Conservation (phyloP, 2,113 vertebrate genomes). For the Mohoua ochrocephala region DNA sequence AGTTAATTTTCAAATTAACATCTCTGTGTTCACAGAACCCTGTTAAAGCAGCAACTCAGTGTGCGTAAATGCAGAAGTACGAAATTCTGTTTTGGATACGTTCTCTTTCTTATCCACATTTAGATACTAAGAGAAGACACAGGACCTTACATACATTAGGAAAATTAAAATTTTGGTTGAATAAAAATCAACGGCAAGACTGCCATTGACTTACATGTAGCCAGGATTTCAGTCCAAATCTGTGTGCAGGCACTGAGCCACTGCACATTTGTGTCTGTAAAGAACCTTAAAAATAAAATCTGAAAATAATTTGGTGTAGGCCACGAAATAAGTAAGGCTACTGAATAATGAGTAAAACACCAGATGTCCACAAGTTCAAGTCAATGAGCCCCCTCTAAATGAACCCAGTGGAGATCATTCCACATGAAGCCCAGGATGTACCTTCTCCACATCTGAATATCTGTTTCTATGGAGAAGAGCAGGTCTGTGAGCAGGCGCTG, state of each 20-base stretch:
- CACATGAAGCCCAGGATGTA: slow-evolving; percentile 20
- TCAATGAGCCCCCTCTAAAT: accelerated
- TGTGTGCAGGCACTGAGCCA: background rate
- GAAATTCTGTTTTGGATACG: background rate
- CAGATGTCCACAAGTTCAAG: background rate
- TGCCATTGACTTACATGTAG: background rate
- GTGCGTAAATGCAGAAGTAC: background rate
- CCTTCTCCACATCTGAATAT: slow-evolving; percentile 99
- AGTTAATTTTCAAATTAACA: background rate
- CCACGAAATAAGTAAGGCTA: background rate
- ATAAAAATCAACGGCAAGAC: background rate
- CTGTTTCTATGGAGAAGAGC: slow-evolving; percentile 96
- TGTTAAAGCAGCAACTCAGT: background rate
- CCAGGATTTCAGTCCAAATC: background rate
- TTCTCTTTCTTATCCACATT: background rate
- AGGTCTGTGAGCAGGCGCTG: slow-evolving; percentile 95
- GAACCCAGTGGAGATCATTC: background rate
- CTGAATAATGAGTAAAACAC: background rate
- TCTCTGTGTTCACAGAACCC: background rate
- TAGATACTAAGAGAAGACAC: background rate
- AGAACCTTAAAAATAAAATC: background rate
- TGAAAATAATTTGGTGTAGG: background rate
- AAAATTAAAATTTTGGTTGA: background rate
- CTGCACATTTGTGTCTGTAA: background rate
- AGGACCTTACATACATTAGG: background rate